Percentiles rank a stretch among this genome's conserved stretches.
These are phyloP conservation scores for Bovichtus diacanthus DNA, from an alignment of 2,797 vertebrate species.

Conservation along the genomic window DNA sequence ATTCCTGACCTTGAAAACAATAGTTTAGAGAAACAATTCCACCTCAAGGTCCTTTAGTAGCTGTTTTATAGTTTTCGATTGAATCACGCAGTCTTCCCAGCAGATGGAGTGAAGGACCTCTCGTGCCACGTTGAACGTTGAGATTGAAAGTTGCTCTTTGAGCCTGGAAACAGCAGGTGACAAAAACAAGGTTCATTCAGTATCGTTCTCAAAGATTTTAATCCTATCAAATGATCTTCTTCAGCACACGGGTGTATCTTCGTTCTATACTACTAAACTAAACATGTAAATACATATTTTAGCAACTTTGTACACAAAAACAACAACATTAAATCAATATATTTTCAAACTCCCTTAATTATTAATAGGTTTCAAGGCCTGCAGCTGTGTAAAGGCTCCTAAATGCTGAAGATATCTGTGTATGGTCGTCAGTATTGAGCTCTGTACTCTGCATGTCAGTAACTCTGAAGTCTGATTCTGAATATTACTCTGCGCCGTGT, in stretches of 20 bases:
- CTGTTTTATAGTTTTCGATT: background rate
- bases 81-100: background rate
- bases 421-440: background rate
- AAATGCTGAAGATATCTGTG: background rate
- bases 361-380: background rate
- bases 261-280: background rate
- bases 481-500: conserved; percentile 32
- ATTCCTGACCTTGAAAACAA: background rate
- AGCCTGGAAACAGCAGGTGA: background rate
- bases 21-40: background rate
- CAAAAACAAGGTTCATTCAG: background rate
- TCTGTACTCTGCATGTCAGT: background rate
- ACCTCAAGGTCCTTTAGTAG: background rate
- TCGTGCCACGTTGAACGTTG: background rate
- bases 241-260: background rate
- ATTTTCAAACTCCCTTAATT: background rate
- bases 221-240: background rate
- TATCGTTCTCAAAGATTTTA: background rate
- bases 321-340: background rate
- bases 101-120: background rate
- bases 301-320: background rate
- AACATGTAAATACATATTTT: background rate
- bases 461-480: conserved; percentile 18
- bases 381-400: background rate
- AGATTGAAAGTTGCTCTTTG: background rate